Percentiles rank a stretch among this genome's conserved stretches.
Conservation (phyloP, 1,140 invertebrate species). For the Probaryconus sp. region DNA sequence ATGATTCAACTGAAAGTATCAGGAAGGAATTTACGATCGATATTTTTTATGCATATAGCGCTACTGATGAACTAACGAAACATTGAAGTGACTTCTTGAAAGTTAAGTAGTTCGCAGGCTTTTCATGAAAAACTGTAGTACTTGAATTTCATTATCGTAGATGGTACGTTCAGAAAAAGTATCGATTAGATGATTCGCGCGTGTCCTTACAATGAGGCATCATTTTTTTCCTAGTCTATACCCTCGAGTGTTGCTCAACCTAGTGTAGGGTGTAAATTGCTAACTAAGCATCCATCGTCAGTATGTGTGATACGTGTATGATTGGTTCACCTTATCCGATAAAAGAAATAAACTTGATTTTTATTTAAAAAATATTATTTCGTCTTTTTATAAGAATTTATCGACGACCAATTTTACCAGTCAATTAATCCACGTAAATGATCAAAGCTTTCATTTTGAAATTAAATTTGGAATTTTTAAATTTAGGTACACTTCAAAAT, state of each 20-base stretch:
- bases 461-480: too few relatives aligned
- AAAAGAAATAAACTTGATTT: constrained; percentile 20
- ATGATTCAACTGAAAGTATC: too few relatives aligned
- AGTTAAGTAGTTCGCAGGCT: constrained; percentile 45
- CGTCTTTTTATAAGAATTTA: too few relatives aligned
- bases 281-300: constrained; percentile 54
- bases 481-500: too few relatives aligned
- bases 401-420: too few relatives aligned
- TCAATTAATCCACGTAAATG: too few relatives aligned
- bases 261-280: constrained; percentile 54
- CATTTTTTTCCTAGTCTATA: constrained; percentile 47
- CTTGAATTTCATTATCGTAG: constrained; percentile 56
- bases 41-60: constrained; percentile 31
- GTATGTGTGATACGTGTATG: constrained; percentile 41
- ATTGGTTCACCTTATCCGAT: constrained; percentile 39
- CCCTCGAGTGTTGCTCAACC: constrained; percentile 45
- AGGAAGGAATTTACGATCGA: constrained; percentile 11
- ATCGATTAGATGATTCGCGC: constrained; percentile 59
- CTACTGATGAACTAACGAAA: too few relatives aligned
- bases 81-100: constrained; percentile 21
- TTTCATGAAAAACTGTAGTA: constrained; percentile 52
- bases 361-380: background rate
- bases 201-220: constrained; percentile 59
- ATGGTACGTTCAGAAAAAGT: constrained; percentile 41
- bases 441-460: too few relatives aligned